A percentile compares a stretch with the other conserved stretches of the same genome.
Conservation (phyloP, 1,140 invertebrate genomes). For the Temnothorax nylanderi region DNA sequence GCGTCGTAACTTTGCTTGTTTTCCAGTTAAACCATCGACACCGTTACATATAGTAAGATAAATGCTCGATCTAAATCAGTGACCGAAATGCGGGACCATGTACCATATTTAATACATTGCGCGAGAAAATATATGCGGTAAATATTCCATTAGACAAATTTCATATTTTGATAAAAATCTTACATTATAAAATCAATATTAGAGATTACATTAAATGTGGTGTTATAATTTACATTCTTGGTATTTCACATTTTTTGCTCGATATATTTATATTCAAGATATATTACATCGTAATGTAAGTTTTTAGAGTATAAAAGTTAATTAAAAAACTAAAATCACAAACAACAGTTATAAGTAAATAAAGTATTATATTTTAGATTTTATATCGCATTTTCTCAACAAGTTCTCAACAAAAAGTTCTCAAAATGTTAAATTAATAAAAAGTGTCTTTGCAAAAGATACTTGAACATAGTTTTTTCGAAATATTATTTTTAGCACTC, state of each 20-base stretch:
- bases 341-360: not conserved
- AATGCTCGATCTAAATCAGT: conserved; percentile 53
- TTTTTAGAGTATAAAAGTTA: not conserved
- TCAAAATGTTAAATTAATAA: not conserved
- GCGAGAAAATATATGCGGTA: conserved; percentile 11
- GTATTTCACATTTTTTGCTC: not conserved
- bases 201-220: not conserved
- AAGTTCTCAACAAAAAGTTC: no score
- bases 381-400: not conserved
- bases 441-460: not conserved
- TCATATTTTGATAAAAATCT: conserved; percentile 19
- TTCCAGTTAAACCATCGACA: conserved; percentile 46
- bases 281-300: not conserved
- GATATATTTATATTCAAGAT: not conserved
- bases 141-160: conserved; percentile 6
- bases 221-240: not conserved
- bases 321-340: not conserved
- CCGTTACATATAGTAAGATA: conserved; percentile 38
- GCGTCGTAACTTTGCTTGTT: conserved; percentile 55
- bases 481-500: not conserved
- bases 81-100: conserved; percentile 31
- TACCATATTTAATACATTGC: conserved; percentile 29
- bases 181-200: conserved; percentile 11
- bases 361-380: not conserved
- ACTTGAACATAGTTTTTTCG: not conserved